These are phyloP conservation scores for Spicauda simplicius DNA, from an alignment of 2,888 invertebrate genomes.

Conservation along the genomic window DNA sequence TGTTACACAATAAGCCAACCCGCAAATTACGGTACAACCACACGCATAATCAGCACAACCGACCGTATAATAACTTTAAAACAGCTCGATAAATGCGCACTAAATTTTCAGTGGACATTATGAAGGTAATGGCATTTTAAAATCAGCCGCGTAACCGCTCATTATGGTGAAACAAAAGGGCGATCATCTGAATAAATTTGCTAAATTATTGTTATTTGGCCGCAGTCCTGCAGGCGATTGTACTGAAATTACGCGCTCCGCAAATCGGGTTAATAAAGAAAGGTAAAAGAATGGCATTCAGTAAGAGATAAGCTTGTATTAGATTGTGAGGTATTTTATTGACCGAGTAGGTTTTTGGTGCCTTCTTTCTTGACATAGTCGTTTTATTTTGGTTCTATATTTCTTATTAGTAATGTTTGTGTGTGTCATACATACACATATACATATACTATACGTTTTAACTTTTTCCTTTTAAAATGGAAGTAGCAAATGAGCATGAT, in stretches of 20 bases:
- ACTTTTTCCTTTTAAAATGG: no score
- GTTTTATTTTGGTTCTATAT: no score
- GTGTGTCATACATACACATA: no score
- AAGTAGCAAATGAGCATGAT: no score
- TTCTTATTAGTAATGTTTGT: no score
- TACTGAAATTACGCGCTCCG: slow-evolving; percentile 48
- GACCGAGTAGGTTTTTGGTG: not conserved
- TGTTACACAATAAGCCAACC: slow-evolving; percentile 43
- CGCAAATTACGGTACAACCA: slow-evolving; percentile 43
- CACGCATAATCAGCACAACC: slow-evolving; percentile 31
- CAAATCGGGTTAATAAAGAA: slow-evolving; percentile 30
- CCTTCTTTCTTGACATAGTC: not conserved
- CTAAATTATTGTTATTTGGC: slow-evolving; percentile 78
- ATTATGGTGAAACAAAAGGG: slow-evolving; percentile 74
- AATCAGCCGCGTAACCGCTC: slow-evolving; percentile 60
- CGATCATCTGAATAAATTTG: slow-evolving; percentile 77
- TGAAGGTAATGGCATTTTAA: slow-evolving; percentile 59
- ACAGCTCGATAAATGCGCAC: slow-evolving; percentile 43
- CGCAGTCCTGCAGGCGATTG: slow-evolving; percentile 57
- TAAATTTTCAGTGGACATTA: slow-evolving; percentile 52
- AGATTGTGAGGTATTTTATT: slow-evolving; percentile 29
- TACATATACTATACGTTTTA: no score
- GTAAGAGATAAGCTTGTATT: slow-evolving; percentile 32
- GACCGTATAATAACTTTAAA: slow-evolving; percentile 32
- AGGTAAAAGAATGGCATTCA: slow-evolving; percentile 17